phyloP scores from a whole-genome alignment of 37 sponge, comb jelly and placozoan genomes.

The Beroe ovata region DNA sequence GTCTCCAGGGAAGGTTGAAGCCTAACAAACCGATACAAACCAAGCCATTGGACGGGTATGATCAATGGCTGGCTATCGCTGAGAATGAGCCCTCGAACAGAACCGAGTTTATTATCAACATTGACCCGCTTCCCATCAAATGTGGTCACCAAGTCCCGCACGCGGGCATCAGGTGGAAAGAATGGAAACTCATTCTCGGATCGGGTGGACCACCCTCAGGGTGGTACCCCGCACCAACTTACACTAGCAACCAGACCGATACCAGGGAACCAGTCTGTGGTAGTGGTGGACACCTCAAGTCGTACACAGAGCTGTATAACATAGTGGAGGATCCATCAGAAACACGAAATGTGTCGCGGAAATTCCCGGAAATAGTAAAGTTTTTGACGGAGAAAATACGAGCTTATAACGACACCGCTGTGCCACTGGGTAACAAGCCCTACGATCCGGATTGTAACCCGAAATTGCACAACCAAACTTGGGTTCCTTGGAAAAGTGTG shows the following conservation, averaged over 20 bases:
- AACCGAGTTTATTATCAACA: slow-evolving; percentile 50
- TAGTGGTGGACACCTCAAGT: neutral
- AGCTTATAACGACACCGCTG: slow-evolving; percentile 37
- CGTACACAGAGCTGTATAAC: slow-evolving; percentile 47
- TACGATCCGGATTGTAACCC: slow-evolving; percentile 63
- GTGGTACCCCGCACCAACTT: slow-evolving; percentile 37
- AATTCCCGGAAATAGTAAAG: slow-evolving; percentile 41
- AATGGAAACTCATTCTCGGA: slow-evolving; percentile 45
- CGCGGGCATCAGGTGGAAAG: slow-evolving; percentile 42
- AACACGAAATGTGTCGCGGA: slow-evolving; percentile 13
- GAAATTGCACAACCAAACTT: neutral
- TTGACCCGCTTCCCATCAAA: slow-evolving; percentile 24
- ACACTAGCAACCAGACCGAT: neutral
- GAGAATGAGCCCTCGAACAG: slow-evolving; percentile 32
- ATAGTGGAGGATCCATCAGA: slow-evolving; percentile 48
- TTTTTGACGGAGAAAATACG: slow-evolving; percentile 40
- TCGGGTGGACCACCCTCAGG: slow-evolving; percentile 36
- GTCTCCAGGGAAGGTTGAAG: neutral
- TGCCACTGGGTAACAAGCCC: neutral
- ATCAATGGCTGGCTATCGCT: slow-evolving; percentile 52
- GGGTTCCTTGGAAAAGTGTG: slow-evolving; percentile 67
- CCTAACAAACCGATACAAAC: slow-evolving; percentile 54
- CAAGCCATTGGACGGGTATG: slow-evolving; percentile 26
- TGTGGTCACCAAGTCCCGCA: slow-evolving; percentile 38
- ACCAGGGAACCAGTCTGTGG: neutral